Conservation (phyloP, 1,140 invertebrate genomes). For the Hypsibius dujardini region DNA sequence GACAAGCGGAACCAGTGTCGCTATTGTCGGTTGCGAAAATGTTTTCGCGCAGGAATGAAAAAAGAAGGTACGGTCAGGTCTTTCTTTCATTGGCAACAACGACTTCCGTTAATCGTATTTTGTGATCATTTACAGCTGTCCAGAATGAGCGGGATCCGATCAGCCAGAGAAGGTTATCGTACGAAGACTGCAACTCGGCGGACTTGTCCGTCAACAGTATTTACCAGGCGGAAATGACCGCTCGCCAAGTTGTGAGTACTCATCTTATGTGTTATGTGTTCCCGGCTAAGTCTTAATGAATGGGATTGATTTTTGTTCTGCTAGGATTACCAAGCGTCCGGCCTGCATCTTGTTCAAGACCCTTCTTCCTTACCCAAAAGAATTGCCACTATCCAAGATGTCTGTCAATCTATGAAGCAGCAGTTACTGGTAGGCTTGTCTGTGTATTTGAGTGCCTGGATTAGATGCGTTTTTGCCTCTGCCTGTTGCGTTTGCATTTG, state of each 20-base stretch:
- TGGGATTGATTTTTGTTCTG: not conserved
- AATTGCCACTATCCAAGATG: constrained; percentile 75
- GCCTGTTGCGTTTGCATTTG: too few species aligned
- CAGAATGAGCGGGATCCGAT: constrained; percentile 95
- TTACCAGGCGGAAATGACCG: constrained; percentile 79
- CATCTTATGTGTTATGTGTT: constrained; percentile 20
- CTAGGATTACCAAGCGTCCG: constrained; percentile 11
- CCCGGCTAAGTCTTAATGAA: constrained; percentile 16
- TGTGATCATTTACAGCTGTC: constrained; percentile 49
- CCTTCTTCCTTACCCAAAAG: constrained; percentile 47
- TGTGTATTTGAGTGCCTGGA: too few species aligned
- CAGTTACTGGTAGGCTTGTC: constrained; percentile 47
- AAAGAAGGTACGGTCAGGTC: constrained; percentile 58
- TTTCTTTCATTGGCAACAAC: not conserved
- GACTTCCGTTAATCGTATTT: constrained; percentile 20
- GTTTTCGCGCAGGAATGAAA: constrained; percentile 92
- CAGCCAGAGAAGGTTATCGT: constrained; percentile 73
- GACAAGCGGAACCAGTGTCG: constrained; percentile 93
- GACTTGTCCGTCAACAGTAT: constrained; percentile 67
- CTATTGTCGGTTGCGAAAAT: constrained; percentile 83
- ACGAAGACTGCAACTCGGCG: constrained; percentile 61
- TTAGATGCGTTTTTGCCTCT: too few species aligned
- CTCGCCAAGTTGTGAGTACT: constrained; percentile 48
- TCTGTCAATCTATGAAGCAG: constrained; percentile 93
- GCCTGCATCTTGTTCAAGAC: not conserved